A percentile compares a stretch with the other conserved stretches of the same genome.
Evolutionary conservation across 2,113 vertebrate genomes (phyloP).

Genomic region (Rhinoderma darwinii): DNA sequence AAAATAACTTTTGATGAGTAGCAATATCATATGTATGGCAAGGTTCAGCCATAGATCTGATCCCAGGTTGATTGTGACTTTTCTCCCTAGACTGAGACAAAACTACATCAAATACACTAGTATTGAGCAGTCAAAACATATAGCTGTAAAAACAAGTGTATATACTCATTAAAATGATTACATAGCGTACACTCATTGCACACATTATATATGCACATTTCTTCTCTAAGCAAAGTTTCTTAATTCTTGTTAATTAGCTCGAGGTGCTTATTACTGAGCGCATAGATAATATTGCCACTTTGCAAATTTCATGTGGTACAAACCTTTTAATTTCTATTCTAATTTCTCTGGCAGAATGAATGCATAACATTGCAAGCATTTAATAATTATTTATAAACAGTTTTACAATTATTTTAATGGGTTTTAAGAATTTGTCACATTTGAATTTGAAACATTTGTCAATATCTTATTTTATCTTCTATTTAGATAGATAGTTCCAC

Average conservation of each 20-base stretch:
- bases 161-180: constrained; percentile 19
- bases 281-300: background rate
- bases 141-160: background rate
- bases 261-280: background rate
- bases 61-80: background rate
- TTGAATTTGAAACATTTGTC: too few species aligned
- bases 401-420: too few species aligned
- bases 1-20: background rate
- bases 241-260: background rate
- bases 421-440: too few species aligned
- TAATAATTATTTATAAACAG: too few species aligned
- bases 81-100: background rate
- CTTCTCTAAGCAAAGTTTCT: background rate
- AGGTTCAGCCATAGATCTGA: too few species aligned
- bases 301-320: background rate
- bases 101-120: background rate
- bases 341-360: too few species aligned
- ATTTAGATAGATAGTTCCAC: too few species aligned
- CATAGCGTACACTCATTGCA: constrained; percentile 10
- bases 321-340: background rate
- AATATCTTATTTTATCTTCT: too few species aligned
- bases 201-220: constrained; percentile 8
- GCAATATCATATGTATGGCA: background rate
- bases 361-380: too few species aligned
- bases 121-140: background rate